phyloP scores from a whole-genome alignment of 2,113 vertebrate genomes.

The Podarcis cretensis region DNA sequence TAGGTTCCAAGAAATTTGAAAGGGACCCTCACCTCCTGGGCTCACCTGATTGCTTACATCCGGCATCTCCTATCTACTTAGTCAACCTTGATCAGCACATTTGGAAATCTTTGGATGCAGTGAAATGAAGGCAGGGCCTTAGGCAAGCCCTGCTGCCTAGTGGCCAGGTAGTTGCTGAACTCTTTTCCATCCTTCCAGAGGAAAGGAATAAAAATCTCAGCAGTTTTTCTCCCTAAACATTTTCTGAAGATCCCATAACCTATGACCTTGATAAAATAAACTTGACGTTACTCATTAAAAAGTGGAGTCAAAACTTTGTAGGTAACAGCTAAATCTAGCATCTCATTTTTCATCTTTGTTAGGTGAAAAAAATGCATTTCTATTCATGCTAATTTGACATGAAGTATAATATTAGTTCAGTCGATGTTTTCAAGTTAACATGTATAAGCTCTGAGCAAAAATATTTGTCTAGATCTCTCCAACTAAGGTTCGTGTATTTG shows the following conservation, averaged over 20 bases:
- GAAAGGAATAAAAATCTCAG: neutral
- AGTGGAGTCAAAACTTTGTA: neutral
- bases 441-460: neutral
- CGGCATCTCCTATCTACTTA: neutral
- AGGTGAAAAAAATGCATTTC: neutral
- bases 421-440: constrained; percentile 20
- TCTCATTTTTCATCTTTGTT: neutral
- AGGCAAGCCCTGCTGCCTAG: neutral
- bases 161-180: neutral
- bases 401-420: neutral
- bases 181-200: neutral
- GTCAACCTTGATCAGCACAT: neutral
- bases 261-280: neutral
- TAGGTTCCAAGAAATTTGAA: neutral
- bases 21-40: neutral
- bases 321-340: constrained; percentile 5
- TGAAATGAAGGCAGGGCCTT: neutral
- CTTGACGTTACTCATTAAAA: neutral
- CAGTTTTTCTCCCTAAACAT: neutral
- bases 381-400: neutral
- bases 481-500: neutral
- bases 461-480: constrained; percentile 14
- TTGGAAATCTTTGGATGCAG: neutral
- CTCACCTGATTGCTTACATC: neutral
- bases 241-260: neutral